Percentiles rank a stretch among this genome's conserved stretches.
phyloP scores from a whole-genome alignment of 2,113 vertebrate genomes.

The Salminus brasiliensis region DNA sequence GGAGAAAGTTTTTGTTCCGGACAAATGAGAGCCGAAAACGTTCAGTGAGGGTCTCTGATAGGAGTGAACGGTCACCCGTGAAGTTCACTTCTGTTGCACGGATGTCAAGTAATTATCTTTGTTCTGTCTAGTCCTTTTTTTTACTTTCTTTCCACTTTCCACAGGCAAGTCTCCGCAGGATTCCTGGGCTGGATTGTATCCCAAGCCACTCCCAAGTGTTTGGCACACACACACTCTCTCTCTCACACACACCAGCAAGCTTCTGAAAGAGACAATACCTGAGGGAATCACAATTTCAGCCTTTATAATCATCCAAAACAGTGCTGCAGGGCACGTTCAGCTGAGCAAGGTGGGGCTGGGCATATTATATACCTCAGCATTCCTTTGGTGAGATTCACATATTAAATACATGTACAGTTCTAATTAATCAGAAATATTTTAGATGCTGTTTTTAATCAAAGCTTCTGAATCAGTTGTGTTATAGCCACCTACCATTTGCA shows the following conservation, averaged over 20 bases:
- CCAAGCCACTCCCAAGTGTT: slow-evolving; percentile 72
- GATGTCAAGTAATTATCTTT: slow-evolving; percentile 62
- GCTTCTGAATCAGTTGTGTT: no score
- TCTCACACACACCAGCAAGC: slow-evolving; percentile 28
- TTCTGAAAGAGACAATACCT: slow-evolving; percentile 58
- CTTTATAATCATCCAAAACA: slow-evolving; percentile 39
- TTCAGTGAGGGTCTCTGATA: slow-evolving; percentile 9
- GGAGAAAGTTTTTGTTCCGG: slow-evolving; percentile 24
- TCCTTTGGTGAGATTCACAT: slow-evolving; percentile 1
- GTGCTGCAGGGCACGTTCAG: slow-evolving; percentile 38
- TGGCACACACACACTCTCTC: slow-evolving; percentile 65
- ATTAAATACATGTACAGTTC: background rate
- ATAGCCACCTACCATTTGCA: slow-evolving; percentile 1
- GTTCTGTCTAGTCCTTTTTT: slow-evolving; percentile 58
- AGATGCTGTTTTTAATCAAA: no score
- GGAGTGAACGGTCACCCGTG: slow-evolving; percentile 15
- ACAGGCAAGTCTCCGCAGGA: slow-evolving; percentile 71
- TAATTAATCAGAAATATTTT: background rate
- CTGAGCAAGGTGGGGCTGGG: slow-evolving; percentile 33
- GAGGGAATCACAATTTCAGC: slow-evolving; percentile 60
- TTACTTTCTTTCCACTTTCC: slow-evolving; percentile 63
- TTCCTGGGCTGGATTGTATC: slow-evolving; percentile 60
- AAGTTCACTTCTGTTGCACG: slow-evolving; percentile 43
- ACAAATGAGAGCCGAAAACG: background rate
- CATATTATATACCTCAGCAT: slow-evolving; percentile 38